Evolutionary conservation across 2,888 invertebrate genomes (phyloP), one percentile per base, ranked within the genome.

Genomic region (Drosophila testacea): DNA sequence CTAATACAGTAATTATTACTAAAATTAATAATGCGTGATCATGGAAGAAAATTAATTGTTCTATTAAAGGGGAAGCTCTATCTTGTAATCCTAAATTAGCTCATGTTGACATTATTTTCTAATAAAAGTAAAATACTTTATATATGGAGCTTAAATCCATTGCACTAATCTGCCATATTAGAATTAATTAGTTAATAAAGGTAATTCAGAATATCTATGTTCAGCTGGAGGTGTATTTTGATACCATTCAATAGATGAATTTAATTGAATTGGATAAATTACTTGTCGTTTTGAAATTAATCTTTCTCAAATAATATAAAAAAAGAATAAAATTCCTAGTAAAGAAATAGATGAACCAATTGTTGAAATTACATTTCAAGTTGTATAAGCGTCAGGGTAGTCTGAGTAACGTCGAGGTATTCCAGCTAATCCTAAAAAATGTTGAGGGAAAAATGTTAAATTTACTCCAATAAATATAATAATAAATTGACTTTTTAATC

Each of bases 391-490:
- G 92, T 96, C 95, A 0, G 95, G 95, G 59, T 95, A 96, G 91
- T 96, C 95, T 4, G 95, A 95, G 56, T 96, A 96, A 69, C 96
- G 96, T 63, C 96, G 96, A 50, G 96, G 96, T 93, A 96, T 96
- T 0, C 95, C 95, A 32, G 93, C 93, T 93, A 95, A 90, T 56
- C 95, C 95, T 92, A 95, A 91, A 84, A 96, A 96, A 93, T 96
- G 95, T 94, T 95, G 95, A 0, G 96, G 96, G n/a, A 96, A 96
- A 92, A 96, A 95, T 0, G 96, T 96, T 94, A 96, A 90, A 93
- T 96, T 96, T 81, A 96, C 96, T 68, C 96, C 95, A 83, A 95
- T 91, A 94, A 96, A 96, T 94, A 96, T 96, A 73, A 93, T 90
- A 82, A 93, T 91, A 93, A 96, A 96, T 93, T 96, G 95, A 91